These are phyloP conservation scores for Cryptotermes secundus DNA, from an alignment of 1,140 invertebrate species.

Conservation along the genomic window DNA sequence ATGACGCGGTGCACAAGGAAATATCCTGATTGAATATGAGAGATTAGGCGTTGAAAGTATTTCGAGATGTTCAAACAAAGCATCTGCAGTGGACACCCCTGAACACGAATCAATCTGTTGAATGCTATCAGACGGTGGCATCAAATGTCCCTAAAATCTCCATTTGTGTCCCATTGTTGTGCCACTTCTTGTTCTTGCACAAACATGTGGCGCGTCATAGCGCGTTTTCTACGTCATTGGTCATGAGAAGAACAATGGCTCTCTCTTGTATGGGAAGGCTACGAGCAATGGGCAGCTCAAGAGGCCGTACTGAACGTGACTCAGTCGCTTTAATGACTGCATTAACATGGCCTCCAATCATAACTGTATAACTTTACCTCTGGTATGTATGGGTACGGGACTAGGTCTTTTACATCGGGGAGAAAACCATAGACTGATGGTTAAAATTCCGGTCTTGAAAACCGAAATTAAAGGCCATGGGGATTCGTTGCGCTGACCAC, in stretches of 20 bases:
- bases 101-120: neutral
- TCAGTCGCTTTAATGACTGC: neutral
- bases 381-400: too few relatives aligned
- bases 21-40: too few relatives aligned
- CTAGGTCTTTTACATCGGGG: too few relatives aligned
- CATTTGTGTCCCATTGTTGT: neutral
- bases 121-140: neutral
- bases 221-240: neutral
- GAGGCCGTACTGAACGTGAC: neutral
- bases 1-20: too few relatives aligned
- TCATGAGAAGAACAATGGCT: neutral
- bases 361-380: too few relatives aligned
- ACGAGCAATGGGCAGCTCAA: neutral
- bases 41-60: too few relatives aligned
- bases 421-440: too few relatives aligned
- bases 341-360: too few relatives aligned
- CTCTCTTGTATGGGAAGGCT: neutral
- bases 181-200: neutral
- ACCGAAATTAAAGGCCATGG: too few relatives aligned
- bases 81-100: neutral
- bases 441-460: too few relatives aligned
- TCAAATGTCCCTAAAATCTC: neutral
- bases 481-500: too few relatives aligned
- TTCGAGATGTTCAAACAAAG: too few relatives aligned
- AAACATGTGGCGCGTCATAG: neutral